Percentiles rank a stretch among this genome's conserved stretches.
phyloP scores from a whole-genome alignment of 2,113 vertebrate species.

The Danio rerio region DNA sequence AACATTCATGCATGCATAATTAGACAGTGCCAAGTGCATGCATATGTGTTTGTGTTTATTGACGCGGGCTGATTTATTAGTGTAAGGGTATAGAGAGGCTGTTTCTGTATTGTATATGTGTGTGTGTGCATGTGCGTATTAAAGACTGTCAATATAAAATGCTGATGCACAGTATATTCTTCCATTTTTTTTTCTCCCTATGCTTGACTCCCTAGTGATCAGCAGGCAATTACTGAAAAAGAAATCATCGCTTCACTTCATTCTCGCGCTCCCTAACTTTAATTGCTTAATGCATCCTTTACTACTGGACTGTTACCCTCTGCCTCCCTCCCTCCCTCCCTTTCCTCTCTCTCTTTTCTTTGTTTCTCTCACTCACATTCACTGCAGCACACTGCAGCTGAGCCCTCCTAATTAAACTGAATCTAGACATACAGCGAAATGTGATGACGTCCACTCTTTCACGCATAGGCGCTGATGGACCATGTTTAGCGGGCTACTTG shows the following conservation, averaged over 20 bases:
- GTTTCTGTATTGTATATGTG: neutral
- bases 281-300: conserved; percentile 91
- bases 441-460: conserved; percentile 42
- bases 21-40: conserved; percentile 53
- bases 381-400: conserved; percentile 61
- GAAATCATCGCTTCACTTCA: conserved; percentile 80
- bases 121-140: conserved; percentile 52
- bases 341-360: conserved; percentile 49
- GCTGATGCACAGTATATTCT: conserved; percentile 78
- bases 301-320: conserved; percentile 67
- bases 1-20: conserved; percentile 77
- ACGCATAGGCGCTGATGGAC: conserved; percentile 2
- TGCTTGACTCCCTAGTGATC: conserved; percentile 81
- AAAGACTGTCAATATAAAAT: conserved; percentile 70
- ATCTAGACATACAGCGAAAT: conserved; percentile 61
- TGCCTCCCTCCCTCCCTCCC: conserved; percentile 10
- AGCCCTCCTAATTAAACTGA: conserved; percentile 68
- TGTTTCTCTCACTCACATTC: conserved; percentile 63
- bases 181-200: conserved; percentile 10
- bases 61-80: neutral
- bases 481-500: neutral
- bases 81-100: neutral
- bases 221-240: conserved; percentile 84
- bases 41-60: conserved; percentile 47
- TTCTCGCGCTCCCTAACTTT: conserved; percentile 81